Evolutionary conservation across 2,888 invertebrate species (phyloP).

Genomic region (Synergus umbraculus): DNA sequence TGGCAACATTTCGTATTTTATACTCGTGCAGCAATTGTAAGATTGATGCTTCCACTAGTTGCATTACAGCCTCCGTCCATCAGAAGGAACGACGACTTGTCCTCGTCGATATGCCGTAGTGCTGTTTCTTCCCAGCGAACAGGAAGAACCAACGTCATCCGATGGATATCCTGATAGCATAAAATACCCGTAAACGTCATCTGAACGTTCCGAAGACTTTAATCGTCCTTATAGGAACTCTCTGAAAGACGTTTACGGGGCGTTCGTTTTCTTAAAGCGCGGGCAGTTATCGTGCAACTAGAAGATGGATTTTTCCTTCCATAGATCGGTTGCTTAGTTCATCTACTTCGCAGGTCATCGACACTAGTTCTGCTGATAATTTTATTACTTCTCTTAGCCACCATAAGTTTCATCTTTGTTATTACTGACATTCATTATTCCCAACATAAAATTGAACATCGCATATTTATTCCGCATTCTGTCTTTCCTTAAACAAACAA

Average conservation of each 20-base stretch:
- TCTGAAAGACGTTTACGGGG: constrained; percentile 14
- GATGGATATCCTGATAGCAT: constrained; percentile 21
- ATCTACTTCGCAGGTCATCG: background rate
- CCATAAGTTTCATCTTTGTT: background rate
- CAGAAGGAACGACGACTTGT: constrained; percentile 13
- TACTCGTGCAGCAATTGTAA: constrained; percentile 14
- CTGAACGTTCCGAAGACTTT: constrained; percentile 10
- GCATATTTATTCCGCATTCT: background rate
- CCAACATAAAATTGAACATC: background rate
- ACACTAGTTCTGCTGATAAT: background rate
- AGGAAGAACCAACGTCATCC: constrained; percentile 8
- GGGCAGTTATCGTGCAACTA: background rate
- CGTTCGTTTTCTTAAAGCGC: background rate
- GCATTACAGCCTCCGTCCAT: constrained; percentile 16
- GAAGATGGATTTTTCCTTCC: constrained; percentile 2
- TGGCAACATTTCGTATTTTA: constrained; percentile 26
- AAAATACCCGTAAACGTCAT: constrained; percentile 21
- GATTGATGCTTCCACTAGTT: constrained; percentile 38
- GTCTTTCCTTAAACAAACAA: background rate
- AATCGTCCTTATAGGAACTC: constrained; percentile 7
- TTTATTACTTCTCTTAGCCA: background rate
- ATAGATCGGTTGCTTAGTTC: background rate
- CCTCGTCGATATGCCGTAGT: background rate
- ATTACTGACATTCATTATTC: background rate
- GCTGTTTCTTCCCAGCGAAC: constrained; percentile 14